phyloP scores from a whole-genome alignment of 2,113 vertebrate genomes.

The Megalops atlanticus region DNA sequence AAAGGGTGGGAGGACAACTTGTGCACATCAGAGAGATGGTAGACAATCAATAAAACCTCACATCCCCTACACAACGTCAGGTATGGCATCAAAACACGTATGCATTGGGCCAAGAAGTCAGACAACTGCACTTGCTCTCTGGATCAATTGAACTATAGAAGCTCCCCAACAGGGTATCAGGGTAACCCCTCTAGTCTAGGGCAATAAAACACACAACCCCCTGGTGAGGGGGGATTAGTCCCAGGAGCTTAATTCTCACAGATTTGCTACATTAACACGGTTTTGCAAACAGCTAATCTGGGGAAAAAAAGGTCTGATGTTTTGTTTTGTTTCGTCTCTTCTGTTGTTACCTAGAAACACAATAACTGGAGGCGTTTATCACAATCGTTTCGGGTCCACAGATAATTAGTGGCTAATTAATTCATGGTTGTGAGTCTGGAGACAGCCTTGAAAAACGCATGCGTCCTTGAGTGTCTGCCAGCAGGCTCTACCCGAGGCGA shows the following conservation, averaged over 20 bases:
- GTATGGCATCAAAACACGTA: no score
- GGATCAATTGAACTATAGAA: no score
- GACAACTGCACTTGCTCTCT: no score
- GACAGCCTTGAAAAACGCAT: neutral
- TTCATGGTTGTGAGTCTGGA: constrained; percentile 16
- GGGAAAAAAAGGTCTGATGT: neutral
- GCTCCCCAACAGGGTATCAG: no score
- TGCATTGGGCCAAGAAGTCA: no score
- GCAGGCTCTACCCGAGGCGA: neutral
- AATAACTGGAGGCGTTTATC: constrained; percentile 13
- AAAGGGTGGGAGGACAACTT: no score
- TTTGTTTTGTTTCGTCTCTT: neutral
- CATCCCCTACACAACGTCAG: no score
- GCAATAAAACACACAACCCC: constrained; percentile 9
- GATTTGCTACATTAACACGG: no score
- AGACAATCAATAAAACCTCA: no score
- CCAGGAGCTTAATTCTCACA: no score
- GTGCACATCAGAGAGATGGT: no score
- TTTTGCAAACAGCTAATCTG: neutral
- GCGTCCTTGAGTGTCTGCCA: constrained; percentile 7
- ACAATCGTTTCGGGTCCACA: constrained; percentile 4
- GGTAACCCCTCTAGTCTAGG: no score
- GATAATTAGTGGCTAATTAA: neutral
- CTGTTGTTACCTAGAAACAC: neutral
- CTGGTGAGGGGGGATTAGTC: neutral